A percentile compares a stretch with the other conserved stretches of the same genome.
Evolutionary conservation across 2,888 invertebrate genomes (phyloP).

Genomic region (Mesochorus sp.): DNA sequence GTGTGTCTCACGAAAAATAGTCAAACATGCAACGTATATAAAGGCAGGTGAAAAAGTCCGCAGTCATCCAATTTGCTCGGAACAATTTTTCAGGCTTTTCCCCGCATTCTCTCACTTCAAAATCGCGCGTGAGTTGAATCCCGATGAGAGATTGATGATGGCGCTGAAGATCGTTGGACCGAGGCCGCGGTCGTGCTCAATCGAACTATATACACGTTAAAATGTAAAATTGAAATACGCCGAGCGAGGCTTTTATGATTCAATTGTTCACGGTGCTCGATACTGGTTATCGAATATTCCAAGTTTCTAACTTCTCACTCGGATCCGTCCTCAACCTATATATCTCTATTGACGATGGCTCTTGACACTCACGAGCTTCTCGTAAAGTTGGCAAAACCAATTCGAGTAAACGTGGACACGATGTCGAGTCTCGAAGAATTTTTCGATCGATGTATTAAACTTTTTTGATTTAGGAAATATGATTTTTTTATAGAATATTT

Average conservation of each 20-base stretch:
- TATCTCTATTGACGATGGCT: not conserved
- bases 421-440: too few relatives aligned
- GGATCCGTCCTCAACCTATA: not conserved
- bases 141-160: slow-evolving; percentile 47
- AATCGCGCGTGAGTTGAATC: slow-evolving; percentile 23
- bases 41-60: slow-evolving; percentile 8
- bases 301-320: not conserved
- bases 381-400: not conserved
- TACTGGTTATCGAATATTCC: slow-evolving; percentile 38
- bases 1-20: not conserved
- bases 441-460: too few relatives aligned
- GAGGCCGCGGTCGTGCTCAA: slow-evolving; percentile 20
- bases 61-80: slow-evolving; percentile 49
- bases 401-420: not conserved
- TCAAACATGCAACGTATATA: not conserved
- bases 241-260: slow-evolving; percentile 38
- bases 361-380: not conserved
- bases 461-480: too few relatives aligned
- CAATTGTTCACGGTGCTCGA: slow-evolving; percentile 20
- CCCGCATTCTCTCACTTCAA: slow-evolving; percentile 50
- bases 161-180: slow-evolving; percentile 13
- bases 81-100: slow-evolving; percentile 42
- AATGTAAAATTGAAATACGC: slow-evolving; percentile 49
- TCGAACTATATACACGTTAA: slow-evolving; percentile 26
- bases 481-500: too few relatives aligned